Percentiles rank a stretch among this genome's conserved stretches.
Conservation (phyloP, 2,113 vertebrate genomes). For the Scortum barcoo region DNA sequence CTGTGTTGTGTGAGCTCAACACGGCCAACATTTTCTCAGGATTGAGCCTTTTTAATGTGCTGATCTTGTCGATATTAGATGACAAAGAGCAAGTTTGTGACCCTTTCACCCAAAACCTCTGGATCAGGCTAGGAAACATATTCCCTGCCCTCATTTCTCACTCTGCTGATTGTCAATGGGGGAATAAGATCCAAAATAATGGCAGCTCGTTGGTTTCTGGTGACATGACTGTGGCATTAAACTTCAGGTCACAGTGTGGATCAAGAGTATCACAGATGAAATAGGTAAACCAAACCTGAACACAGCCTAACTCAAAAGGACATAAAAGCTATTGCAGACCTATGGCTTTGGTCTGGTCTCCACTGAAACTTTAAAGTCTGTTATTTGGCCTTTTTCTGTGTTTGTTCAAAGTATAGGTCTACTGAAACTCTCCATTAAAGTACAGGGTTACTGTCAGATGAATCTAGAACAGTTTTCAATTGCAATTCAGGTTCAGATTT, state of each 20-base stretch:
- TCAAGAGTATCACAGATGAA: conserved; percentile 50
- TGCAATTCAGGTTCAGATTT: conserved; percentile 58
- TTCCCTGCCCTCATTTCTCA: conserved; percentile 55
- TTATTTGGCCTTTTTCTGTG: conserved; percentile 71
- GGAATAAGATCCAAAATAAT: conserved; percentile 57
- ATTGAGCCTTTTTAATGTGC: conserved; percentile 42
- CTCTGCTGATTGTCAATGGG: conserved; percentile 55
- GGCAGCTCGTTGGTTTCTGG: conserved; percentile 55
- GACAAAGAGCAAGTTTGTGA: conserved; percentile 59
- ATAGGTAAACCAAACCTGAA: conserved; percentile 56
- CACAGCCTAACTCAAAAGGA: conserved; percentile 59
- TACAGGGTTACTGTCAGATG: conserved; percentile 58
- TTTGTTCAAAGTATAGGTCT: conserved; percentile 76
- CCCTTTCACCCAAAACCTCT: conserved; percentile 25
- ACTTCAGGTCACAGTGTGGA: conserved; percentile 53
- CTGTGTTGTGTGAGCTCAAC: conserved; percentile 57
- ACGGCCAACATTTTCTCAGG: conserved; percentile 58
- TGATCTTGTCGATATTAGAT: conserved; percentile 55
- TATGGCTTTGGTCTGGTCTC: conserved; percentile 39
- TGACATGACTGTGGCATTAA: conserved; percentile 64
- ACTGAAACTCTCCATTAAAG: conserved; percentile 61
- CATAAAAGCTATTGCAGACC: conserved; percentile 61
- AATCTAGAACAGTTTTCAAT: conserved; percentile 52
- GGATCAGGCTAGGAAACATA: conserved; percentile 53
- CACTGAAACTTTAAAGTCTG: conserved; percentile 63